phyloP scores from a whole-genome alignment of 2,113 vertebrate genomes.

The Shinisaurus crocodilurus region DNA sequence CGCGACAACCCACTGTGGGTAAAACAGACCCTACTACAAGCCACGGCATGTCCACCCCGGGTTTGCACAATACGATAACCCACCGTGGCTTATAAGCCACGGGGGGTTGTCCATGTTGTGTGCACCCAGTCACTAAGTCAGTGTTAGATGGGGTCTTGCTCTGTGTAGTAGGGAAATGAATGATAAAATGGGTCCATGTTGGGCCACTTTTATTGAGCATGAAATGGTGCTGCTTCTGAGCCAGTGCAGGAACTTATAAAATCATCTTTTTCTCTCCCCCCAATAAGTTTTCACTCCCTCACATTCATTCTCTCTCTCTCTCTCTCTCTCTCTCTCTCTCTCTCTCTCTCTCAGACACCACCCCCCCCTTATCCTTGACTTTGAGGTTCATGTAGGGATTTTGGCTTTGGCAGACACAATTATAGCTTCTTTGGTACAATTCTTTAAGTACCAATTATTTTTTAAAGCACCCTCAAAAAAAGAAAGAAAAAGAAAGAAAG shows the following conservation, averaged over 20 bases:
- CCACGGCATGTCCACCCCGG: too few species aligned
- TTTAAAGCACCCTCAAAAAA: not conserved
- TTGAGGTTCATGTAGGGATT: conserved; percentile 12
- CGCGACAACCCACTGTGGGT: too few species aligned
- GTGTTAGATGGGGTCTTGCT: too few species aligned
- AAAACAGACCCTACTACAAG: too few species aligned
- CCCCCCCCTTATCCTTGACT: not conserved
- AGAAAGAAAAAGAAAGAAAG: not conserved
- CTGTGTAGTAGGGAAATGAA: not conserved
- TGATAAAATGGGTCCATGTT: not conserved
- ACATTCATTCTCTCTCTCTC: not conserved
- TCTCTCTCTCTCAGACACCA: not conserved
- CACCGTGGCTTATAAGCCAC: too few species aligned
- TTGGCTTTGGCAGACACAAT: conserved; percentile 25
- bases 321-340: not conserved
- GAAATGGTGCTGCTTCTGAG: not conserved
- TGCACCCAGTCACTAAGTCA: too few species aligned
- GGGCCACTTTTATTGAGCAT: not conserved
- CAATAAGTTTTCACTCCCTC: not conserved
- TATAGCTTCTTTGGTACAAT: conserved; percentile 26
- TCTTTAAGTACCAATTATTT: conserved; percentile 29
- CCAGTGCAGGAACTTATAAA: not conserved
- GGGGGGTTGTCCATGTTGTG: too few species aligned
- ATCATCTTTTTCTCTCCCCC: not conserved
- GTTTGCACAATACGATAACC: too few species aligned